Percentiles rank a stretch among this genome's conserved stretches.
Evolutionary conservation across 2,113 vertebrate genomes (phyloP).

Genomic region (Boleophthalmus pectinirostris): DNA sequence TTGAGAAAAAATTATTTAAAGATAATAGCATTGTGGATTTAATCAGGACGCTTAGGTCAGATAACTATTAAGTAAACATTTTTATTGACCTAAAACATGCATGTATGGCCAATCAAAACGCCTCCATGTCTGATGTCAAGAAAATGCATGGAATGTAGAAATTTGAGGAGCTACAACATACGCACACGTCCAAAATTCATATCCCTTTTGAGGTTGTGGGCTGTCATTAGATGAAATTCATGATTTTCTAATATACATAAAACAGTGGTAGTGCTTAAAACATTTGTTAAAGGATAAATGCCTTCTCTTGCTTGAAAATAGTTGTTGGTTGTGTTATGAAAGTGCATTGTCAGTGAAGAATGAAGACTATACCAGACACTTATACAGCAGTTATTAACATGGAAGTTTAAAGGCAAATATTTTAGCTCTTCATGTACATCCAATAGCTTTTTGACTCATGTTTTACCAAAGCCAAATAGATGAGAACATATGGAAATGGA

Average conservation of each 20-base stretch:
- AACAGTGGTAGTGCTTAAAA: constrained; percentile 56
- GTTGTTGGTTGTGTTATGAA: constrained; percentile 47
- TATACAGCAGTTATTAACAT: constrained; percentile 62
- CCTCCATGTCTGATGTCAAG: constrained; percentile 50
- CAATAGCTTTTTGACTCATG: constrained; percentile 30
- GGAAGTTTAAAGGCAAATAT: constrained; percentile 40
- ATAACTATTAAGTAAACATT: constrained; percentile 71
- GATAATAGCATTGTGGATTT: constrained; percentile 7
- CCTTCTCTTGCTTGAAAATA: constrained; percentile 44
- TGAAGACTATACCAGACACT: constrained; percentile 56
- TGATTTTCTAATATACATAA: constrained; percentile 13
- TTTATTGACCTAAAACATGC: constrained; percentile 78
- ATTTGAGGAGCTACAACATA: constrained; percentile 57
- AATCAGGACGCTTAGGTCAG: constrained; percentile 49
- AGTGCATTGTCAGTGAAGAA: constrained; percentile 62
- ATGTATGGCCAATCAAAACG: constrained; percentile 68
- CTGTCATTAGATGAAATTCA: constrained; percentile 16
- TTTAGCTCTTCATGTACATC: constrained; percentile 40
- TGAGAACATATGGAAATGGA: constrained; percentile 52
- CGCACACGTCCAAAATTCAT: constrained; percentile 55
- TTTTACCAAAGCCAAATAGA: constrained; percentile 42
- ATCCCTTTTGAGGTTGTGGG: constrained; percentile 57
- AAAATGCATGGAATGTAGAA: constrained; percentile 67
- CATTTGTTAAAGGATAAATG: constrained; percentile 23
- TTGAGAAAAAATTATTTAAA: too few species aligned